These are phyloP conservation scores for Ormyrus labotus DNA, from an alignment of 2,888 invertebrate genomes.

Conservation along the genomic window DNA sequence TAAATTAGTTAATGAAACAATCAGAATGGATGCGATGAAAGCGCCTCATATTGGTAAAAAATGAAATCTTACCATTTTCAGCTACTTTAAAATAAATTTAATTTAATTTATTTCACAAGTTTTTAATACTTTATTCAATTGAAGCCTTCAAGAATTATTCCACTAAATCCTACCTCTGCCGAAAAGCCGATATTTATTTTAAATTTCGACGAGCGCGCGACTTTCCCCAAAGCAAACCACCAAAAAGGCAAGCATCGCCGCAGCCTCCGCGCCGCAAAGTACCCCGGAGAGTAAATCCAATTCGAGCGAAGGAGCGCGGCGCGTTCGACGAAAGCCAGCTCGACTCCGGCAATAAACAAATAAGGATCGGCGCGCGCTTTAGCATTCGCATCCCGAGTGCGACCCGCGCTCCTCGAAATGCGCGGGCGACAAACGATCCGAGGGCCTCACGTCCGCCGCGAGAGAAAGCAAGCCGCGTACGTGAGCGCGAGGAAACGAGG, in stretches of 20 bases:
- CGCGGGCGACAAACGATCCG: slow-evolving; percentile 36
- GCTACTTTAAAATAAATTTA: too few species aligned
- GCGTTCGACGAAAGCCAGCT: not conserved
- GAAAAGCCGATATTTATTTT: not conserved
- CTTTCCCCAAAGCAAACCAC: too few species aligned
- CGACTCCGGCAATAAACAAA: not conserved
- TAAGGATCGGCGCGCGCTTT: slow-evolving; percentile 22
- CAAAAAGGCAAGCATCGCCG: too few species aligned
- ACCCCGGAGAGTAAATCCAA: too few species aligned
- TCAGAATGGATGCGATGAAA: too few species aligned
- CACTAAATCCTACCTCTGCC: not conserved
- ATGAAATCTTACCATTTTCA: too few species aligned
- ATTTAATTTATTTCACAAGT: too few species aligned
- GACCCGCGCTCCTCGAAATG: slow-evolving; percentile 14
- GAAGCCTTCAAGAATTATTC: not conserved
- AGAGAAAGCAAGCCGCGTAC: slow-evolving; percentile 38
- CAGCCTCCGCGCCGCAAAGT: too few species aligned
- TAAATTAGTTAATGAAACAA: too few species aligned
- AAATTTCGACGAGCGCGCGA: not conserved
- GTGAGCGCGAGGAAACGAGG: slow-evolving; percentile 21
- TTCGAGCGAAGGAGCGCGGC: not conserved
- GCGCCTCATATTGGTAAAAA: too few species aligned
- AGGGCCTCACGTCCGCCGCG: slow-evolving; percentile 36
- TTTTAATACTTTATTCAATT: too few species aligned
- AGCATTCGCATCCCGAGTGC: slow-evolving; percentile 44